Base-by-base conservation (phyloP, 1,140 invertebrate species). In the Linepithema humile region DNA sequence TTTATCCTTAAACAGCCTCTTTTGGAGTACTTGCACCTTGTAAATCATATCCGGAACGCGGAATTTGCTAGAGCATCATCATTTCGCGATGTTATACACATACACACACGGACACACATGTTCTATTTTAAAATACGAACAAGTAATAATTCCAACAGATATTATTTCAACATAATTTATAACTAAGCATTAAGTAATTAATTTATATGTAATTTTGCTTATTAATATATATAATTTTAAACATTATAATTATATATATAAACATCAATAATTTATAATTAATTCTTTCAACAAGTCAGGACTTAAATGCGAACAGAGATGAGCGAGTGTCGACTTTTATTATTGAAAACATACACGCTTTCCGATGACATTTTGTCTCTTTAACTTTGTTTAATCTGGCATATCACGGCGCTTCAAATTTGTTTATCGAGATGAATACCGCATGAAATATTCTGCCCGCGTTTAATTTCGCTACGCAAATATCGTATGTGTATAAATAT, bases 1-100 rank as follows among this genome's bases (percentile, higher is more conserved):
- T 75, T 83, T 75, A 38, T 83, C 43, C 43, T 82, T 64, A 83
- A 83, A 69, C 17, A 78, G 45, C 17, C 40, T 29, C 15, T 40
- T 55, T 57, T 32, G 23, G 23, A 57, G 26, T 38, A 70, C 15
- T 43, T 4, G 26, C 48, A 80, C 35, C 48, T 55, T 20, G 75
- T 43, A 55, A 70, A 80, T 80, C 64, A 69, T 55, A 55, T 17
- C 6, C 26, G n/a, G 10, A 53, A 78, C 26, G 43, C 17, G 59
- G 23, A 43, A 67, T 80, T 50, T 69, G 10, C 12, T 26, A 10
- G 32, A 29, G 10, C 17, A 15, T 3, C 15, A 26, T 40, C 7
- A 20, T 70, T 50, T 7, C 35, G 26, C 7, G 20, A 69, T 9
- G 12, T 69, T 40, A 55, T 12, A 15, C 43, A 12, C 43, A 12